Conservation (phyloP, 2,797 vertebrate species). For the Distichodus sexfasciatus region DNA sequence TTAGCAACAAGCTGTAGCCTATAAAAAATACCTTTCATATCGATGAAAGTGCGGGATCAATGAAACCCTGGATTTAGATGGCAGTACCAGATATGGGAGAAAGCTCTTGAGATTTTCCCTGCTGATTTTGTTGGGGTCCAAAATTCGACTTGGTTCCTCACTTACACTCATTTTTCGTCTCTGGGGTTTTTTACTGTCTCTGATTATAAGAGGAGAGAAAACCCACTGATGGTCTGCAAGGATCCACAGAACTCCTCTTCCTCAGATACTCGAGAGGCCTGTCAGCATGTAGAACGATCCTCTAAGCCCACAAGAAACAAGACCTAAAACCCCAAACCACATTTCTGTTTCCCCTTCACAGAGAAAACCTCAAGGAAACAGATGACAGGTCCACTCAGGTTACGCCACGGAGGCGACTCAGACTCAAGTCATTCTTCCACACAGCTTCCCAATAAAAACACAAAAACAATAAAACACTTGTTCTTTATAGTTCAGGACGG, state of each 20-base stretch:
- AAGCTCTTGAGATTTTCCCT: constrained; percentile 37
- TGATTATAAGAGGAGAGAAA: neutral
- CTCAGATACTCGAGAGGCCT: constrained; percentile 1
- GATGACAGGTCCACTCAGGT: constrained; percentile 47
- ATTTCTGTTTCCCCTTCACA: constrained; percentile 37
- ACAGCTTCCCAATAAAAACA: constrained; percentile 32
- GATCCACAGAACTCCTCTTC: neutral
- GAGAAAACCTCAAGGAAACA: constrained; percentile 31
- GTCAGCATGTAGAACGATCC: constrained; percentile 17
- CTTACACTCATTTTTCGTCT: constrained; percentile 2
- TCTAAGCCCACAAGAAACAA: constrained; percentile 28
- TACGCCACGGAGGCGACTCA: constrained; percentile 49
- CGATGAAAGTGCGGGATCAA: constrained; percentile 67
- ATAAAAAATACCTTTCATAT: constrained; percentile 63
- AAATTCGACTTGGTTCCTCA: constrained; percentile 37
- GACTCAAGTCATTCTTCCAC: constrained; percentile 37
- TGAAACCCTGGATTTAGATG: constrained; percentile 70
- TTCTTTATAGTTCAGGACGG: constrained; percentile 56
- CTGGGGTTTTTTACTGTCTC: neutral
- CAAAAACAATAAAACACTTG: constrained; percentile 64
- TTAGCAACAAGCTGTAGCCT: constrained; percentile 49
- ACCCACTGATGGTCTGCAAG: constrained; percentile 3
- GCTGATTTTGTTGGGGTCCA: constrained; percentile 43
- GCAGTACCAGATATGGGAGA: constrained; percentile 65
- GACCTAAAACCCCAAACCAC: constrained; percentile 31